Base-by-base conservation (phyloP, 2,888 invertebrate species). In the Margaritifera margaritifera region DNA sequence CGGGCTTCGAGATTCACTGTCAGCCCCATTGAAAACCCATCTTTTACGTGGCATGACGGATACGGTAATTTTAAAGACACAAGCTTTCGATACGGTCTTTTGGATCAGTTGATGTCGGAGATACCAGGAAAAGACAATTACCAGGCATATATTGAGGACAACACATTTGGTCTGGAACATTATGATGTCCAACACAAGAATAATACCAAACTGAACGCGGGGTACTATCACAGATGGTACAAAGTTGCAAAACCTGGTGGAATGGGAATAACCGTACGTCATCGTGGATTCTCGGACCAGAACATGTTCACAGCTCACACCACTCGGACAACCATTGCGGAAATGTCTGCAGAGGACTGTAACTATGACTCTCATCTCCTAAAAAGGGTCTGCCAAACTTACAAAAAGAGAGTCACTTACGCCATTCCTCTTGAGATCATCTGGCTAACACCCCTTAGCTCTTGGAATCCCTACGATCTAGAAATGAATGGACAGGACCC, bases 371-470 rank as follows among this genome's bases (percentile, higher is more conserved):
- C 24, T 15, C 64, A 63, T 19, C 62, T 66, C 20, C 74, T 75
- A 50, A 64, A 69, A 20, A 68, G 69, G 31, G 66, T 72, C 3
- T 79, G 77, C 65, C 54, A 61, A 11, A 76, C 59, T 5, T 66
- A 74, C 11, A 59, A 68, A 11, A 67, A 78, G 50, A 64, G 78
- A 62, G 76, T 78, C 54, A 75, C 85, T 1, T 86, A 85, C 59
- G 86, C 87, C 24, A 81, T 87, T 20, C 87, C 87, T 0, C 69
- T 87, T 24, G 87, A 87, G 67, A 75, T 87, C 20, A 75, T 86
- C 55, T 87, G 80, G 80, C 27, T 80, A 62, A 87, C 85, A 0
- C 87, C 87, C 6, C 72, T 87, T 25, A 72, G 70, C 27, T 69
- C 62, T 25, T 87, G 87, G 87, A 86, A 86, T 63, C 86, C 87